Conservation (phyloP, 2,888 invertebrate species). For the Tortrix viridana region DNA sequence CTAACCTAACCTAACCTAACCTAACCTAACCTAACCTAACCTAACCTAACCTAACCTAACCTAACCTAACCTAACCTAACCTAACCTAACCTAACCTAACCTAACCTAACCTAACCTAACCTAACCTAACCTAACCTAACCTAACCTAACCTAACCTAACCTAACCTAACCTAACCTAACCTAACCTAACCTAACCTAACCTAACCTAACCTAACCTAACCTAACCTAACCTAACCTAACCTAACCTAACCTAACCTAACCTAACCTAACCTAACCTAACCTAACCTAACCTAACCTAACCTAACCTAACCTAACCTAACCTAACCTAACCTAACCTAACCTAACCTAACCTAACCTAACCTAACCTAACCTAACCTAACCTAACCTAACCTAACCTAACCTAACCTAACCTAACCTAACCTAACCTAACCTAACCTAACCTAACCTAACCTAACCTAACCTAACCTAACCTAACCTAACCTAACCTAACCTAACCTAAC, state of each 20-base stretch:
- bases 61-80: conserved; percentile 5
- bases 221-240: conserved; percentile 20
- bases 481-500: conserved; percentile 33
- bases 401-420: conserved; percentile 25
- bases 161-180: neutral
- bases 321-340: neutral
- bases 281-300: conserved; percentile 17
- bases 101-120: conserved; percentile 4
- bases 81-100: conserved; percentile 5
- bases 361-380: conserved; percentile 19
- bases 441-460: conserved; percentile 6
- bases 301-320: too few species aligned
- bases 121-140: neutral
- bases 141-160: too few species aligned
- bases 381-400: conserved; percentile 25
- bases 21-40: conserved; percentile 1
- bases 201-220: conserved; percentile 16
- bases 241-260: conserved; percentile 20
- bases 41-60: conserved; percentile 5
- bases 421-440: conserved; percentile 21
- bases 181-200: conserved; percentile 11
- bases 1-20: too few species aligned
- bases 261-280: conserved; percentile 21
- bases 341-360: conserved; percentile 7
- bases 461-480: conserved; percentile 31